Base-by-base conservation (phyloP, 2,113 vertebrate genomes). In the Sapajus apella region DNA sequence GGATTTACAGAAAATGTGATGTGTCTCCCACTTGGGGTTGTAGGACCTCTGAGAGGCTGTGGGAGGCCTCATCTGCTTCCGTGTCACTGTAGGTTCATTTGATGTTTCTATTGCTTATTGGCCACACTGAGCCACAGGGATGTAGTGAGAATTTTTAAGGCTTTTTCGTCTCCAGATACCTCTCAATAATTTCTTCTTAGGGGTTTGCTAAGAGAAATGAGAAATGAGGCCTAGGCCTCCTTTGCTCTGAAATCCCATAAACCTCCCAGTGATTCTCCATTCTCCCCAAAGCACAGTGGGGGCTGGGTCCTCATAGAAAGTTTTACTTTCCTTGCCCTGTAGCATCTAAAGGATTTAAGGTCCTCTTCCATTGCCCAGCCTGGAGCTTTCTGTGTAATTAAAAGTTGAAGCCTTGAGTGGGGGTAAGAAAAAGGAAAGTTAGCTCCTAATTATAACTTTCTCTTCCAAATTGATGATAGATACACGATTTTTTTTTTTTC, bases 221-320 rank as follows among this genome's bases (percentile, higher is more conserved):
- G 32, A 89, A 96, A 32, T 79, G 55, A 90, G 25, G 23, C 35
- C 32, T 3, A 83, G 58, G 18, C 0, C 8, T 50, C 37, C 21
- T 43, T 37, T 83, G 43, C 13, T 83, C 35, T 88, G 73, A 37
- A 52, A 18, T 81, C 50, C 30, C 14, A 52, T 45, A 87, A 77
- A 25, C 55, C 5, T 81, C 16, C 6, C 20, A 76, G 1, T 77
- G 73, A 27, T 47, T 79, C 5, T 75, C 17, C 11, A 6, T 80
- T 87, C 10, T 87, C 87, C 23, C 11, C 23, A 66, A 64, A 94
- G n/a, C 37, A 66, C 9, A 61, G 20, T 3, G 9, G 40, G 7
- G 2, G 0, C 0, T 43, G 5, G 5, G 2, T 61, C 12, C 23
- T 3, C 20, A 0, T 5, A 6, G 76, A 43, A 1, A 8, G 8